Evolutionary conservation across 2,888 invertebrate species (phyloP).

Genomic region (Phragmatobia fuliginosa): DNA sequence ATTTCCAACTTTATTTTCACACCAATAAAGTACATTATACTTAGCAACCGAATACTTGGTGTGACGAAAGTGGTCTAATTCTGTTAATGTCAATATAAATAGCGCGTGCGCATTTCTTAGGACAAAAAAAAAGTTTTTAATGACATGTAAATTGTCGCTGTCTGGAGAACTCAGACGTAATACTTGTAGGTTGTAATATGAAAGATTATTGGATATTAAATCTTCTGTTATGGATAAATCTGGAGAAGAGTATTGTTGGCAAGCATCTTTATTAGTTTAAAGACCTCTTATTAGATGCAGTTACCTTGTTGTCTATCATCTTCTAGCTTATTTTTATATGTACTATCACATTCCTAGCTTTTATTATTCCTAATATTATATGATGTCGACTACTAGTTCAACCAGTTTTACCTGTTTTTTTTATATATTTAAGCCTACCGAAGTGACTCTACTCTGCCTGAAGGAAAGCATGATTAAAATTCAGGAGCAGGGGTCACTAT

Average conservation of each 20-base stretch:
- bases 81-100: slow-evolving; percentile 41
- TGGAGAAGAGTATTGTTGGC: background rate
- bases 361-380: too few relatives aligned
- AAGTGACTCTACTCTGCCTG: too few relatives aligned
- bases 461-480: too few relatives aligned
- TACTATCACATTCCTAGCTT: too few relatives aligned
- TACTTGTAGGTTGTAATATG: background rate
- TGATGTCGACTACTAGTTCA: too few relatives aligned
- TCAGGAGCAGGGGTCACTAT: too few relatives aligned
- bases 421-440: too few relatives aligned
- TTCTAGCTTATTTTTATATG: too few relatives aligned
- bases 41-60: slow-evolving; percentile 19
- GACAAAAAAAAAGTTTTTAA: slow-evolving; percentile 39
- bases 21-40: slow-evolving; percentile 21
- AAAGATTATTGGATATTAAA: background rate
- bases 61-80: slow-evolving; percentile 51
- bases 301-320: background rate
- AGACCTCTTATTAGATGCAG: background rate
- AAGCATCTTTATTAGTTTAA: background rate
- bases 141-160: slow-evolving; percentile 42
- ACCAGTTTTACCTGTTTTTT: too few relatives aligned
- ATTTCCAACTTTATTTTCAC: slow-evolving; percentile 10
- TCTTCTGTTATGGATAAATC: background rate
- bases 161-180: slow-evolving; percentile 28
- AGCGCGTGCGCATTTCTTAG: slow-evolving; percentile 42